Percentiles rank a stretch among this genome's conserved stretches.
phyloP scores from a whole-genome alignment of 2,113 vertebrate species.

The Bubo bubo region DNA sequence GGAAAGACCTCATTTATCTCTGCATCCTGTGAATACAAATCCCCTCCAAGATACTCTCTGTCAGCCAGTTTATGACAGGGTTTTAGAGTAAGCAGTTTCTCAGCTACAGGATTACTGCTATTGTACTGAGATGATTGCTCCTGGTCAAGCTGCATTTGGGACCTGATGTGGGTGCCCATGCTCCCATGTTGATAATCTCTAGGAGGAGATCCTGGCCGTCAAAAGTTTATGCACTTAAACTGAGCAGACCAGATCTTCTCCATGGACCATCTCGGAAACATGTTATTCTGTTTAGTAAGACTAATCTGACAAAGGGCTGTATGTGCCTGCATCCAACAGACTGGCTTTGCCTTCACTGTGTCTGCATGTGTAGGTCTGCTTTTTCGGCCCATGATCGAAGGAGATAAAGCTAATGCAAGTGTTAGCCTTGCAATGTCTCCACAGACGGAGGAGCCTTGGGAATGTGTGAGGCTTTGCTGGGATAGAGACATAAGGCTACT shows the following conservation, averaged over 20 bases:
- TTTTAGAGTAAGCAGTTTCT: not conserved
- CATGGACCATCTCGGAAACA: not conserved
- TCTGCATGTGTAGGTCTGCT: not conserved
- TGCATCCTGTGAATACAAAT: not conserved
- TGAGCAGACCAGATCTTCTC: not conserved
- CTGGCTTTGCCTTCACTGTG: not conserved
- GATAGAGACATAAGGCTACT: not conserved
- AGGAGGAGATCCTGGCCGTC: not conserved
- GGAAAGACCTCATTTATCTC: not conserved
- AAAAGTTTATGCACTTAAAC: not conserved
- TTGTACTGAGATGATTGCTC: not conserved
- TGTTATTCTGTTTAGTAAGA: not conserved
- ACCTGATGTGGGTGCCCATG: not conserved
- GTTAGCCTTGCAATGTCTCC: not conserved
- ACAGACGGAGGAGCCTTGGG: not conserved
- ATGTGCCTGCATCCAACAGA: not conserved
- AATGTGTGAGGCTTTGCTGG: not conserved
- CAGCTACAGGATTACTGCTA: not conserved
- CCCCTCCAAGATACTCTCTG: not conserved
- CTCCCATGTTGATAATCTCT: not conserved
- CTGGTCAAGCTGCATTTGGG: not conserved
- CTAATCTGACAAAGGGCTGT: not conserved
- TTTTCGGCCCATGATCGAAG: rapidly evolving
- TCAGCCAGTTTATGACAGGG: not conserved
- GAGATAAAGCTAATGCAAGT: not conserved